Base-by-base conservation (phyloP, 1,140 invertebrate genomes). In the Pseudoatta argentina region DNA sequence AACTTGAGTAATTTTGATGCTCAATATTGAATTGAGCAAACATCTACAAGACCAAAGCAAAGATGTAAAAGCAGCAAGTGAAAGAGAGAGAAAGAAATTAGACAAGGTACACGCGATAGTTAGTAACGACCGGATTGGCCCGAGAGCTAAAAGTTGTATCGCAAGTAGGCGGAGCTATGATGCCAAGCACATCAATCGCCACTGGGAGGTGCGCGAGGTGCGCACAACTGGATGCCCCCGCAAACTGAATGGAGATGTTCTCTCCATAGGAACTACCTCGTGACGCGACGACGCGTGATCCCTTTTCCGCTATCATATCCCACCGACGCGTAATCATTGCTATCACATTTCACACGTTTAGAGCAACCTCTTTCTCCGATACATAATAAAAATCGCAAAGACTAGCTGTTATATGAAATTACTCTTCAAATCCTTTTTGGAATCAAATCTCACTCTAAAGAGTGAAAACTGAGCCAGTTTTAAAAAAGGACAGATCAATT, bases 231-330 rank as follows among this genome's bases (percentile, higher is more conserved):
- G 21, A 53, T 53, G 8, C 21, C 24, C 16, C 81, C 87, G 90
- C 92, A 91, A 89, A 89, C 89, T 89, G 89, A 91, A 93, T 92
- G 91, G 92, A 30, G 24, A 69, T 93, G 87, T 91, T 89, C 34
- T 30, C 6, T 64, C 16, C 30, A 82, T 89, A 86, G 87, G 76
- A 88, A 90, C 88, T 89, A 88, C 77, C 85, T 87, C 88, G 92
- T 92, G 92, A 89, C 93, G 93, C 34, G 92, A 89, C 93, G 93
- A 92, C 93, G 92, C 93, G 7, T 8, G 91, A 91, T 55, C 34
- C 21, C 55, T 57, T 24, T 76, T 24, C 4, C 59, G 10, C 55
- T 44, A 48, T 1, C 55, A 61, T 34, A 18, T n/a, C 14, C 8
- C 53, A 39, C 14, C 14, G 27, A n/a, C 18, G n/a, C 64, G 21